A percentile compares a stretch with the other conserved stretches of the same genome.
phyloP scores from a whole-genome alignment of 2,888 invertebrate species.

The Chloroclysta siterata region DNA sequence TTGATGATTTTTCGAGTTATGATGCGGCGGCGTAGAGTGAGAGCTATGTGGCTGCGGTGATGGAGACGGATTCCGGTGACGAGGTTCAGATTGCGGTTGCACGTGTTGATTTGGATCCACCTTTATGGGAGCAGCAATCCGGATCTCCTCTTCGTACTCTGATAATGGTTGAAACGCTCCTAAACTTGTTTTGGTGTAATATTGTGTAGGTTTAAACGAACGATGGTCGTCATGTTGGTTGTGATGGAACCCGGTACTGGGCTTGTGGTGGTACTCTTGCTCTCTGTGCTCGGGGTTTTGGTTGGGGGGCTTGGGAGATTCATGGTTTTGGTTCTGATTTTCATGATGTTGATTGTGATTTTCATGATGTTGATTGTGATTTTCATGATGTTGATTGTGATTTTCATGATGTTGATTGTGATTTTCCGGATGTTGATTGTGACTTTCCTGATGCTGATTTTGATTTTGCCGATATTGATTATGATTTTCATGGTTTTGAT shows the following conservation, averaged over 20 bases:
- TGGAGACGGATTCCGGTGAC: conserved; percentile 39
- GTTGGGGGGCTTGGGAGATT: conserved; percentile 38
- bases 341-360: conserved; percentile 17
- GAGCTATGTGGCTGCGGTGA: conserved; percentile 39
- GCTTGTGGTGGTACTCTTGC: conserved; percentile 37
- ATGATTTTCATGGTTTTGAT: conserved; percentile 22
- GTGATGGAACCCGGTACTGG: conserved; percentile 35
- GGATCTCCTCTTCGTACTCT: conserved; percentile 68
- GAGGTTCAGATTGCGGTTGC: conserved; percentile 41
- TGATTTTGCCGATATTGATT: conserved; percentile 19
- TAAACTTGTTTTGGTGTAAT: conserved; percentile 35
- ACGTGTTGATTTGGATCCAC: conserved; percentile 66
- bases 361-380: conserved; percentile 19
- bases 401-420: conserved; percentile 21
- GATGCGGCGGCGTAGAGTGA: conserved; percentile 22
- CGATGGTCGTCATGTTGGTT: conserved; percentile 31
- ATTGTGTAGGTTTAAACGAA: conserved; percentile 38
- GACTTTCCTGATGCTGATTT: conserved; percentile 14
- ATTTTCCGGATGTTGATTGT: conserved; percentile 11
- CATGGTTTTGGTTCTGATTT: conserved; percentile 22
- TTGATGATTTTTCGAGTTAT: conserved; percentile 31
- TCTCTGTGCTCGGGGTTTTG: conserved; percentile 43
- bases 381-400: conserved; percentile 19
- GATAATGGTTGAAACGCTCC: conserved; percentile 53
- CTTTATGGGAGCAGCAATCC: conserved; percentile 58